These are phyloP conservation scores for Blastomussa wellsi DNA, from an alignment of 92 coral and sea anemone genomes.

Conservation along the genomic window DNA sequence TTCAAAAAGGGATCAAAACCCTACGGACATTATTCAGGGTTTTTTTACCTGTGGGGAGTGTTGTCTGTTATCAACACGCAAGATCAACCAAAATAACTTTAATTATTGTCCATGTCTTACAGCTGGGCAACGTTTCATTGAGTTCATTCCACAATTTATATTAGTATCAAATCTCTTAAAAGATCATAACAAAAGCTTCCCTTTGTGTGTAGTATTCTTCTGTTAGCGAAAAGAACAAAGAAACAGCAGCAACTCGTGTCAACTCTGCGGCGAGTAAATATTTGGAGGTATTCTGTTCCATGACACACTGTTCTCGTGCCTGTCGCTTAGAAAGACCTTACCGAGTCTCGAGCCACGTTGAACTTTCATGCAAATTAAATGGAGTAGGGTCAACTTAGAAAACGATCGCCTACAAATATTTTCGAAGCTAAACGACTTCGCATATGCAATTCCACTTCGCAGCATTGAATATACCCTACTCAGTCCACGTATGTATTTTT, in stretches of 20 bases:
- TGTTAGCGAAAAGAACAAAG: conserved; percentile 17
- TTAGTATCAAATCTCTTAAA: neutral
- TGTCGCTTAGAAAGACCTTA: conserved; percentile 10
- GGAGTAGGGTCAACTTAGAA: neutral
- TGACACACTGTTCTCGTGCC: neutral
- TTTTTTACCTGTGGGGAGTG: neutral
- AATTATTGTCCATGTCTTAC: neutral
- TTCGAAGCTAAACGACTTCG: neutral
- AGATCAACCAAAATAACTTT: conserved; percentile 5
- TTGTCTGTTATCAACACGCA: neutral
- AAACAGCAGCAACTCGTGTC: conserved; percentile 10
- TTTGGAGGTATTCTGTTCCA: conserved; percentile 11
- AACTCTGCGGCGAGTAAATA: conserved; percentile 29
- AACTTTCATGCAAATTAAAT: conserved; percentile 1
- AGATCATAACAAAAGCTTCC: conserved; percentile 1
- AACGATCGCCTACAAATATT: conserved; percentile 2
- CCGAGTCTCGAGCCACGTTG: neutral
- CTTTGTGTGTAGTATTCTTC: neutral
- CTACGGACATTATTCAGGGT: neutral
- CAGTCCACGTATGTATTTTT: neutral
- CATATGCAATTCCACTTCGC: neutral
- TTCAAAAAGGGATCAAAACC: neutral
- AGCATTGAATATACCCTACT: neutral
- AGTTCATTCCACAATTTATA: neutral
- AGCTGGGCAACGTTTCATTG: neutral